A percentile compares a stretch with the other conserved stretches of the same genome.
phyloP scores from a whole-genome alignment of 2,797 vertebrate genomes.

The Sebastes trivittatus region DNA sequence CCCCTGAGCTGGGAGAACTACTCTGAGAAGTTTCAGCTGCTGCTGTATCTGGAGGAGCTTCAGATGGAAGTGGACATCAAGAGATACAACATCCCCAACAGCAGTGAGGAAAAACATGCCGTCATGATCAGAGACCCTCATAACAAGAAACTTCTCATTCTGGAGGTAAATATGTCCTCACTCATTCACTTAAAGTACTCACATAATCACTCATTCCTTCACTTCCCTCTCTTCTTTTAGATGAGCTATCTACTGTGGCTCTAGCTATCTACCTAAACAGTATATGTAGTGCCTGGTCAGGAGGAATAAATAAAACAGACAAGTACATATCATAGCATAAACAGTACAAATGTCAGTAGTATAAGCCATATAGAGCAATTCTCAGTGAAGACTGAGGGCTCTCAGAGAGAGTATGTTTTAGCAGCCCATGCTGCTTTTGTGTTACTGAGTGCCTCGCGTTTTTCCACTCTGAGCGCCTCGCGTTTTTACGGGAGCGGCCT shows the following conservation, averaged over 20 bases:
- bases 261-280: not conserved
- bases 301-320: not conserved
- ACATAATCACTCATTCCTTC: not conserved
- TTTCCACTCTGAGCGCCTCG: no score
- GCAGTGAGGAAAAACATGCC: conserved; percentile 3
- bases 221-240: not conserved
- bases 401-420: no score
- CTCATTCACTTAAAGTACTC: not conserved
- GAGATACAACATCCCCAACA: conserved; percentile 86
- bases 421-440: no score
- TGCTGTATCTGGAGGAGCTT: conserved; percentile 90
- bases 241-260: not conserved
- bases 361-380: not conserved
- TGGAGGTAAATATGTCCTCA: conserved; percentile 76
- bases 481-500: no score
- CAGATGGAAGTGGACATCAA: conserved; percentile 92
- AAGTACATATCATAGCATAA: not conserved
- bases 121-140: conserved; percentile 71
- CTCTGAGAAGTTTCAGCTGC: conserved; percentile 81
- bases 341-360: not conserved
- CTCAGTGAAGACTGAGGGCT: no score
- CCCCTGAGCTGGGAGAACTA: conserved; percentile 84
- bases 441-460: no score
- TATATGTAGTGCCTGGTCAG: not conserved
- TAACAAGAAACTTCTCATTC: conserved; percentile 80